phyloP scores from a whole-genome alignment of 2,888 invertebrate genomes.

The Conus canariensis region DNA sequence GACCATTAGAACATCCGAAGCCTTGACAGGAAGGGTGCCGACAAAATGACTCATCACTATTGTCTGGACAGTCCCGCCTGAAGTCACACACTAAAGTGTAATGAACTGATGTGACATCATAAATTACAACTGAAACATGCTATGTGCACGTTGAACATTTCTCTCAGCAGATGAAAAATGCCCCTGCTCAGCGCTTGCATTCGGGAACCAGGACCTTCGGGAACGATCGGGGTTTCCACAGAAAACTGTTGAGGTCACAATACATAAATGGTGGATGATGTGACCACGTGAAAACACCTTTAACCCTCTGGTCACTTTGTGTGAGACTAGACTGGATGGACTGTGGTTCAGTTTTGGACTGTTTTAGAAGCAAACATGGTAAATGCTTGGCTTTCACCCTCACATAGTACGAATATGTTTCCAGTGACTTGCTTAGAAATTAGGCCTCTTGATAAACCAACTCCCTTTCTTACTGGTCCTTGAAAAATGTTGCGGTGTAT shows the following conservation, averaged over 20 bases:
- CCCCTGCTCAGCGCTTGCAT: background rate
- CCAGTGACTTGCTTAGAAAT: background rate
- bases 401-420: background rate
- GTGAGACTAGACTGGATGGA: background rate
- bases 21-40: background rate
- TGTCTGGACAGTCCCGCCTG: background rate
- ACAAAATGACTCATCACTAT: background rate
- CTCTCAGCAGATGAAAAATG: too few species aligned
- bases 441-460: background rate
- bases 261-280: background rate
- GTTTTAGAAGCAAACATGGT: too few species aligned
- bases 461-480: too few species aligned
- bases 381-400: background rate
- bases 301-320: background rate
- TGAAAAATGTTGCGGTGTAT: too few species aligned
- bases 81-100: conserved; percentile 6
- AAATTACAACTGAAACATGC: background rate
- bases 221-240: background rate
- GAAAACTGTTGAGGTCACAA: background rate
- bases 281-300: too few species aligned
- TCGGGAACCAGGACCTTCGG: background rate
- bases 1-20: background rate
- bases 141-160: background rate
- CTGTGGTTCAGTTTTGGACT: background rate
- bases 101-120: background rate